Evolutionary conservation across 1,140 invertebrate species (phyloP), one percentile per base, ranked within the genome.

Genomic region (Galleria mellonella): DNA sequence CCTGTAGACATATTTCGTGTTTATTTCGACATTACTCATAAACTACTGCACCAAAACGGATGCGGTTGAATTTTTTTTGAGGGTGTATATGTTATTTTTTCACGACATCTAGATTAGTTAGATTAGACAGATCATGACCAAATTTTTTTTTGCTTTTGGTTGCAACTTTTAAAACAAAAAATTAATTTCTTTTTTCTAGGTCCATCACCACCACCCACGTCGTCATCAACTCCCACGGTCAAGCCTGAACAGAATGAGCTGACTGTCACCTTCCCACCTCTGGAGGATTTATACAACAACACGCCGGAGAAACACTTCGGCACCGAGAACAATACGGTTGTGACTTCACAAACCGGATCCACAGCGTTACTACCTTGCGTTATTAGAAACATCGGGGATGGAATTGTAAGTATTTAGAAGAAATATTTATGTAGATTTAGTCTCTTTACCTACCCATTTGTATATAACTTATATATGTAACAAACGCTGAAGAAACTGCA

Each of bases 361-460:
- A 94, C 92, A 2, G 94, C 94, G 2, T 87, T 94, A 15, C 83
- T 96, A 29, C 94, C 94, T 8, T 96, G 94, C 79, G 89, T 94
- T 36, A 92, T 95, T 23, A 91, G 91, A 61, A 94, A 95, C 72
- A 92, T 95, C 55, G 93, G 94, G 37, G 94, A 95, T 67, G 93
- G 94, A 63, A 91, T 94, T 87, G 94, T 96, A 83, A 94, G 93
- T 81, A 62, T 27, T n/a, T n/a, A n/a, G n/a, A n/a, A n/a, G n/a
- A n/a, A n/a, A n/a, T n/a, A n/a, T n/a, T n/a, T n/a, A n/a, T n/a
- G n/a, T n/a, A n/a, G n/a, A n/a, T n/a, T n/a, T n/a, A n/a, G n/a
- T n/a, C n/a, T n/a, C n/a, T n/a, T n/a, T n/a, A n/a, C n/a, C n/a
- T n/a, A n/a, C n/a, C n/a, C n/a, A n/a, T n/a, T n/a, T n/a, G n/a